A percentile compares a stretch with the other conserved stretches of the same genome.
Conservation (phyloP, 2,797 vertebrate species). For the Hoplostethus atlanticus region DNA sequence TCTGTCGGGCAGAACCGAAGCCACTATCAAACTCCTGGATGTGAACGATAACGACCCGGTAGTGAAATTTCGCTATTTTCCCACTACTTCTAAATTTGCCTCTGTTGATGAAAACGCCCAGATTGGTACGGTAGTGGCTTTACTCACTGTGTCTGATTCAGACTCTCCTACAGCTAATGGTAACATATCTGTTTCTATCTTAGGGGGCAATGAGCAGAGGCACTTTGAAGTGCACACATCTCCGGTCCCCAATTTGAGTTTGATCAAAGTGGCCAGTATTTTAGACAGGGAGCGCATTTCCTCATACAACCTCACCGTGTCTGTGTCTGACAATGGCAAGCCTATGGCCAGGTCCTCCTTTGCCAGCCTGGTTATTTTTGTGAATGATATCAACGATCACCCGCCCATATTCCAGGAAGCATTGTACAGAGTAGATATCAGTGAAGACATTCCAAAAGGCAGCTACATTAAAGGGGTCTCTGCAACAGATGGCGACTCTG, state of each 20-base stretch:
- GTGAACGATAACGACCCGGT: conserved; percentile 98
- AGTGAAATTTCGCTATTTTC: conserved; percentile 97
- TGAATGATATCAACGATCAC: conserved; percentile 98
- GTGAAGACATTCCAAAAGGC: conserved; percentile 93
- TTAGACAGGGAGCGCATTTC: conserved; percentile 96
- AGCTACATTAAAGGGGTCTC: conserved; percentile 96
- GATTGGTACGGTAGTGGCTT: conserved; percentile 94
- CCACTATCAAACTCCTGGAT: conserved; percentile 91
- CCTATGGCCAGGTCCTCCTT: conserved; percentile 92
- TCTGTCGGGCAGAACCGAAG: conserved; percentile 91
- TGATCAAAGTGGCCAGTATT: conserved; percentile 97
- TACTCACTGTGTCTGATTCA: conserved; percentile 95
- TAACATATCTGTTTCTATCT: conserved; percentile 96
- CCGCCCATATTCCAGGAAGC: conserved; percentile 94
- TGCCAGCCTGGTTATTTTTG: conserved; percentile 96
- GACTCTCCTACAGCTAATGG: conserved; percentile 95
- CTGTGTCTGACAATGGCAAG: conserved; percentile 90
- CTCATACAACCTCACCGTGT: conserved; percentile 96
- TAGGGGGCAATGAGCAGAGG: conserved; percentile 95
- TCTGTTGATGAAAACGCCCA: conserved; percentile 97
- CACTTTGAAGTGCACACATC: conserved; percentile 98
- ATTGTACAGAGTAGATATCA: conserved; percentile 92
- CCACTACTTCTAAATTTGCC: conserved; percentile 95
- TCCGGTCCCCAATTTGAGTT: conserved; percentile 95
- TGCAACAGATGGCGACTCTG: conserved; percentile 96